Conservation (phyloP, 2,113 vertebrate genomes). For the Oxygymnocypris stewartii region DNA sequence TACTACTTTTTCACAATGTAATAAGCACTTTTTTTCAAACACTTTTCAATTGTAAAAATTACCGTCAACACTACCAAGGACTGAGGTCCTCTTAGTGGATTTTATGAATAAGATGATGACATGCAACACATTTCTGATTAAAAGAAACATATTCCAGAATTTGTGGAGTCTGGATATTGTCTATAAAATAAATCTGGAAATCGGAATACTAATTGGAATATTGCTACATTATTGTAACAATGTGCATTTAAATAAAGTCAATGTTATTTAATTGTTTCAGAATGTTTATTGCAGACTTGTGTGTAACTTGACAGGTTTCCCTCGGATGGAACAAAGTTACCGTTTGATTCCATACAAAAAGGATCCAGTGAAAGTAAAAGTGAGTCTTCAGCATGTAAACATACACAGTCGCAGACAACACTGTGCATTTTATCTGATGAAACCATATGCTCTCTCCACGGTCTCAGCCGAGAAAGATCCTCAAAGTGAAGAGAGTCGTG, state of each 20-base stretch:
- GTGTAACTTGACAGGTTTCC: conserved; percentile 80
- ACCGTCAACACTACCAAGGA: neutral
- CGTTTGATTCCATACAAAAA: conserved; percentile 74
- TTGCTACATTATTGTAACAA: neutral
- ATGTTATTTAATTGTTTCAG: neutral
- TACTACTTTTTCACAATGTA: neutral
- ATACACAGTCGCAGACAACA: neutral
- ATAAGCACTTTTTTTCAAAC: neutral
- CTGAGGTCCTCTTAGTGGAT: neutral
- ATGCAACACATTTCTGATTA: neutral
- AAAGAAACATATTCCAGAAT: neutral
- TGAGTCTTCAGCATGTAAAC: conserved; percentile 58
- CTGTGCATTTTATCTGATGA: neutral
- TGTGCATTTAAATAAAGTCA: neutral
- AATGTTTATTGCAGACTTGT: neutral
- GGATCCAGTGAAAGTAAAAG: conserved; percentile 60
- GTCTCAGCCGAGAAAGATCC: conserved; percentile 39
- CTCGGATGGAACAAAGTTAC: conserved; percentile 67
- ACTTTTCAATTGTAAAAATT: neutral
- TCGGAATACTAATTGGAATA: too few species aligned
- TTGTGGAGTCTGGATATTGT: neutral
- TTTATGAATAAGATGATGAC: neutral
- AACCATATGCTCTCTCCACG: neutral
- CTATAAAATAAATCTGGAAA: too few species aligned
- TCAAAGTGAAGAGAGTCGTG: neutral